Evolutionary conservation across 1,140 invertebrate genomes (phyloP), one percentile per base, ranked within the genome.

Genomic region (Anoplophora glabripennis): DNA sequence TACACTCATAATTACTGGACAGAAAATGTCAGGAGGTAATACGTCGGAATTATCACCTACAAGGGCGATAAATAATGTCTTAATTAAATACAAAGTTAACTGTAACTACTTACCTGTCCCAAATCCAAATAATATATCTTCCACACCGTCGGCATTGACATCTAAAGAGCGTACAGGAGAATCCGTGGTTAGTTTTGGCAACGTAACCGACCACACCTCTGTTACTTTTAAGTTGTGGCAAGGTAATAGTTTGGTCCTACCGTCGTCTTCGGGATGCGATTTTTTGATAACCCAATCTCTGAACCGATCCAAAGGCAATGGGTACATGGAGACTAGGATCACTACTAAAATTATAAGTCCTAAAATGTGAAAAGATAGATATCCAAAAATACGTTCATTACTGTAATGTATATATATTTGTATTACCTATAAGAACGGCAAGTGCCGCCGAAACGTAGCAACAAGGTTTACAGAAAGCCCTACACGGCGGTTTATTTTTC

Each of bases 61-160:
- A 61, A 28, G 21, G 21, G 21, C 3, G 21, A 28, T 3, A 28
- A 59, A 53, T 35, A 44, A 4, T 45, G 7, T 21, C 9, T 15
- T 10, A 11, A 49, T 17, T 38, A 54, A 11, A 0, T 4, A 41
- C 36, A 14, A 28, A 14, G 35, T 46, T n/a, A n/a, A n/a, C n/a
- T n/a, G n/a, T n/a, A n/a, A 9, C 47, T 47, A 47, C 49, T 28
- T 60, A 89, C 89, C 88, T 76, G 90, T 90, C 42, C 86, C 88
- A 75, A 88, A 93, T 61, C 90, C 89, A 44, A 93, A 78, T 48
- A 93, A 82, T 36, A 93, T 80, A 76, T 94, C 91, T 34, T 85
- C 78, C 15, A 89, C 68, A 28, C 80, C 83, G 78, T 94, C 90
- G 7, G 76, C 70, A 77, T 93, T 89, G 0, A 92, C 80, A 76